A percentile compares a stretch with the other conserved stretches of the same genome.
phyloP scores from a whole-genome alignment of 1,140 invertebrate species.

The Polyergus mexicanus region DNA sequence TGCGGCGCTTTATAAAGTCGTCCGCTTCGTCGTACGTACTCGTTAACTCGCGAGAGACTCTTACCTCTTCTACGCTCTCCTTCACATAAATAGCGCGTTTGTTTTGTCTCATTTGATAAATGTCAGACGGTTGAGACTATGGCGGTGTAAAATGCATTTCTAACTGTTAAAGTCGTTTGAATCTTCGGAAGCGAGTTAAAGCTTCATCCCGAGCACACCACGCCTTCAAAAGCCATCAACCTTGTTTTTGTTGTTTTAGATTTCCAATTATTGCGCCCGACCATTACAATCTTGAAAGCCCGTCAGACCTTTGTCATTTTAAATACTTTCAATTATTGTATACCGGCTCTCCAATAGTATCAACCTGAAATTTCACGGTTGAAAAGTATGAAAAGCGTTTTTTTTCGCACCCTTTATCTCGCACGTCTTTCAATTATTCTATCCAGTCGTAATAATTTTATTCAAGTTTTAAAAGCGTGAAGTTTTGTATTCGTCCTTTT shows the following conservation, averaged over 20 bases:
- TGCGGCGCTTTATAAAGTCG: slow-evolving; percentile 61
- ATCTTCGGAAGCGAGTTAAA: slow-evolving; percentile 27
- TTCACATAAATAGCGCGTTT: slow-evolving; percentile 45
- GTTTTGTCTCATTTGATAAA: slow-evolving; percentile 53
- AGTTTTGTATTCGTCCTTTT: slow-evolving; percentile 4
- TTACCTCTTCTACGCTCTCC: slow-evolving; percentile 42
- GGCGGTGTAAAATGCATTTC: background rate
- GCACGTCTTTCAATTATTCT: slow-evolving; percentile 13
- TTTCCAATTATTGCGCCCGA: slow-evolving; percentile 49
- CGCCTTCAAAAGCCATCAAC: slow-evolving; percentile 42
- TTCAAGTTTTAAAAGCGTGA: slow-evolving; percentile 14
- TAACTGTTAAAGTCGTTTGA: slow-evolving; percentile 21
- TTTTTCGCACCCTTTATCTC: background rate
- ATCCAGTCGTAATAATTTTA: background rate
- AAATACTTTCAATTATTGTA: slow-evolving; percentile 53
- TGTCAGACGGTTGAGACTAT: slow-evolving; percentile 13
- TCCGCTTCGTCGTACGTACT: slow-evolving; percentile 51
- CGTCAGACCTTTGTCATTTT: slow-evolving; percentile 43
- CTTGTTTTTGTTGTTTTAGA: slow-evolving; percentile 26
- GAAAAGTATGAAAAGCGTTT: background rate
- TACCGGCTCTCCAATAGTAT: background rate
- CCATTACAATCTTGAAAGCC: slow-evolving; percentile 33
- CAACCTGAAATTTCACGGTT: background rate
- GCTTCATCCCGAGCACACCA: background rate
- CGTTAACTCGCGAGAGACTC: slow-evolving; percentile 47